These are phyloP conservation scores for Eulacestoma nigropectus DNA, from an alignment of 2,113 vertebrate genomes.

Conservation along the genomic window DNA sequence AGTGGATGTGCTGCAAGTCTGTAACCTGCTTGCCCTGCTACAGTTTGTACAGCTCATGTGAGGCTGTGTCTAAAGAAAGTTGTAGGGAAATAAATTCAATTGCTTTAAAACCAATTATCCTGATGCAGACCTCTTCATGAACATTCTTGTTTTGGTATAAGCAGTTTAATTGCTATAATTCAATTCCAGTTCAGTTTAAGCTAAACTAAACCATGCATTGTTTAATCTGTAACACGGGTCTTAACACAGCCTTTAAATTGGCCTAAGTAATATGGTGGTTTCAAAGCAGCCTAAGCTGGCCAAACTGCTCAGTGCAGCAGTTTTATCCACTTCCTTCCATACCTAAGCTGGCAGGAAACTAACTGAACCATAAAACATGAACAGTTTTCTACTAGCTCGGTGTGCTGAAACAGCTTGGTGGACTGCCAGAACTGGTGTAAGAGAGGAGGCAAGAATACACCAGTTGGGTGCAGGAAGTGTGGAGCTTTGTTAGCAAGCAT, in stretches of 20 bases:
- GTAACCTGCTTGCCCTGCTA: neutral
- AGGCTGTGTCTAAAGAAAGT: neutral
- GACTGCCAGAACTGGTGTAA: neutral
- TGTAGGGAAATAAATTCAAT: neutral
- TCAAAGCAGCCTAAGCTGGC: conserved; percentile 21
- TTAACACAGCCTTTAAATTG: neutral
- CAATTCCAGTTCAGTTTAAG: neutral
- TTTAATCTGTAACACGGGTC: neutral
- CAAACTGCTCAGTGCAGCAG: neutral
- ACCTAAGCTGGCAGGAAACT: neutral
- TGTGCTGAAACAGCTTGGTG: conserved; percentile 9
- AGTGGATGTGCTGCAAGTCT: neutral
- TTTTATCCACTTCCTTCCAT: conserved; percentile 24
- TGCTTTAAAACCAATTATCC: neutral
- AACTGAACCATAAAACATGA: neutral
- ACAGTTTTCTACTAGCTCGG: neutral
- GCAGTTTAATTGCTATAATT: neutral
- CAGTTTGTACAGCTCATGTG: neutral
- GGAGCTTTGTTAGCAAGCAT: neutral
- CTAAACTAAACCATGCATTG: neutral
- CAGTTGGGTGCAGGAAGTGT: neutral
- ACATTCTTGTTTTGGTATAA: neutral
- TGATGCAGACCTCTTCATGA: neutral
- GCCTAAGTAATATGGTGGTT: neutral
- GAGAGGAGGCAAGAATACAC: neutral